Evolutionary conservation across 2,113 vertebrate genomes (phyloP), one percentile per base, ranked within the genome.

Genomic region (Corythornis cristatus): DNA sequence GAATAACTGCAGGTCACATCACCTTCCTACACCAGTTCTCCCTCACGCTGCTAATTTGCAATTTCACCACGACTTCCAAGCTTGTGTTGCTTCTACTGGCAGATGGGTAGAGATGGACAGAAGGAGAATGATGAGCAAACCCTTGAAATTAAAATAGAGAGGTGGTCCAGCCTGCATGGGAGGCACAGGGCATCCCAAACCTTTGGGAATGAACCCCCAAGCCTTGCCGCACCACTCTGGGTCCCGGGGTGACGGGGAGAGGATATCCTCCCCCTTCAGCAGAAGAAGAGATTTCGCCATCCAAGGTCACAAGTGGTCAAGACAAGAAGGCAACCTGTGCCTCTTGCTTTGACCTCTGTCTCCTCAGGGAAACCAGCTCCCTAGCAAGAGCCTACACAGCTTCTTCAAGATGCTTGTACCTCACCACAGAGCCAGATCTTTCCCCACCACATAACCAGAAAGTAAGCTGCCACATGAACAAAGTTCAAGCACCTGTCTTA

Each of bases 401-500:
- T 71, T 65, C 58, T 65, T 56, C 45, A 20, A 40, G 83, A 21
- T 5, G 8, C 60, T 64, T 17, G 21, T 54, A 54, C 4, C 12
- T 51, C 71, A 67, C 2, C 60, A 8, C 10, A 4, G 0, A 8
- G 77, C 23, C 81, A 67, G n/a, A 35, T 16, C 76, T 67, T 64
- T 37, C 43, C 17, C 22, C 16, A 15, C 3, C 28, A 29, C 23
- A 4, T 2, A 25, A 22, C 40, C 64, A 70, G 51, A 45, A 65
- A 15, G 29, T 20, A 51, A 5, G 26, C 15, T 42, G 68, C 46
- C 42, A 50, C n/a, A 6, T 1, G 9, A 57, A 40, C 45, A 20
- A 29, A 61, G 53, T 29, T 26, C 31, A 42, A n/a, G 40, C 1
- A 5, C 17, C 7, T 2, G 0, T 45, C 68, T 81, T 25, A 1